phyloP scores from a whole-genome alignment of 1,140 invertebrate species.

The Heliconius congener region DNA sequence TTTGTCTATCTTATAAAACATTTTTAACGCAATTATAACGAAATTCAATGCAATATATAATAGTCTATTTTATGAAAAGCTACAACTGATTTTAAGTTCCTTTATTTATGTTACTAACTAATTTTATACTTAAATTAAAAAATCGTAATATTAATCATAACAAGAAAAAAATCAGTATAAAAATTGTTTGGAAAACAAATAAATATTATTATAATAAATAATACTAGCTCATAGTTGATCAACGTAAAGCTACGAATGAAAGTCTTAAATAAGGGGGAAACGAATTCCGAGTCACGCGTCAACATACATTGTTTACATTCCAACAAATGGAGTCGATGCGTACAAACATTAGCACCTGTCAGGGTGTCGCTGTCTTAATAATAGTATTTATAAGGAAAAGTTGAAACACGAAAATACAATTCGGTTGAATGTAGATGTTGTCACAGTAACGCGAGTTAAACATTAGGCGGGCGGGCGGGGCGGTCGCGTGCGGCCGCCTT shows the following conservation, averaged over 20 bases:
- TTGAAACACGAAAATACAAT: slow-evolving; percentile 80
- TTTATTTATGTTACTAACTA: no score
- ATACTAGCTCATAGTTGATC: background rate
- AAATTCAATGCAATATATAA: no score
- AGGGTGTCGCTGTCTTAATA: slow-evolving; percentile 75
- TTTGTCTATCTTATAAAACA: background rate
- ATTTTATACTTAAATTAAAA: no score
- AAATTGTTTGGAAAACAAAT: background rate
- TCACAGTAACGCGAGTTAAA: slow-evolving; percentile 75
- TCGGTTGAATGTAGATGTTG: slow-evolving; percentile 77
- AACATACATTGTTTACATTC: slow-evolving; percentile 56
- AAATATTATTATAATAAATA: background rate
- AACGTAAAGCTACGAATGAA: background rate
- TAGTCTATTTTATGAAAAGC: no score
- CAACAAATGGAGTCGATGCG: slow-evolving; percentile 70
- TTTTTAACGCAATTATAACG: no score
- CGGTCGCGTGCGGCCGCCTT: slow-evolving; percentile 49
- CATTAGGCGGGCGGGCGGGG: slow-evolving; percentile 68
- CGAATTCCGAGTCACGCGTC: slow-evolving; percentile 11
- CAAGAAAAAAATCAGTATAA: background rate
- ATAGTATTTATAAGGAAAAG: slow-evolving; percentile 81
- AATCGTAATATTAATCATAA: no score
- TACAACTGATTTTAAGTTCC: no score
- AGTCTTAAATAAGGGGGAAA: slow-evolving; percentile 7
- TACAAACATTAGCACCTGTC: slow-evolving; percentile 77